phyloP scores from a whole-genome alignment of 2,113 vertebrate genomes.

The Paracanthobrama guichenoti region DNA sequence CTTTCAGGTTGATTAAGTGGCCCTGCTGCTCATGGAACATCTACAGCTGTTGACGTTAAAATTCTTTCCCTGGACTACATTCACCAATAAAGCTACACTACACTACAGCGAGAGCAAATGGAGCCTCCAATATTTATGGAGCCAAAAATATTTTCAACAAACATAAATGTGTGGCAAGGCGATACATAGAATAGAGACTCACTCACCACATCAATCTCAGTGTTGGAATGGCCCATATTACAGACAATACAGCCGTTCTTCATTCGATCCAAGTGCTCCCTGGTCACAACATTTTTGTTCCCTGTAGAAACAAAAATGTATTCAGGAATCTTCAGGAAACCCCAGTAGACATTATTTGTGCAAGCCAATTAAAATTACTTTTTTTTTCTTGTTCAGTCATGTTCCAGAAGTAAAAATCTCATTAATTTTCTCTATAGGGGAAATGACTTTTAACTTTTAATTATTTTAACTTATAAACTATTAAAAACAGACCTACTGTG shows the following conservation, averaged over 20 bases:
- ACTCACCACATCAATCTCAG: slow-evolving; percentile 96
- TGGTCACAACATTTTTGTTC: slow-evolving; percentile 97
- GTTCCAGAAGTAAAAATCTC: background rate
- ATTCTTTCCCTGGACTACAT: background rate
- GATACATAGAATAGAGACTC: background rate
- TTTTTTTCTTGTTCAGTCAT: too few species aligned
- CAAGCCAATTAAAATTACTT: background rate
- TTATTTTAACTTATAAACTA: background rate
- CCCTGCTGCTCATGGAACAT: slow-evolving; percentile 22
- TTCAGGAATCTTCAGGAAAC: background rate
- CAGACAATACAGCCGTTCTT: slow-evolving; percentile 98
- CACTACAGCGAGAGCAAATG: background rate
- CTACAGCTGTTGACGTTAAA: slow-evolving; percentile 13
- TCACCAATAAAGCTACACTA: background rate
- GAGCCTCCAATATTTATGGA: background rate
- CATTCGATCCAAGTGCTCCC: slow-evolving; percentile 95
- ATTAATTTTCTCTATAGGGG: background rate
- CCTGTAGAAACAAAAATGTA: slow-evolving; percentile 70
- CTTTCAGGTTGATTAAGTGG: slow-evolving; percentile 43
- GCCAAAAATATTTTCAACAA: background rate
- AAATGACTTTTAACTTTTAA: background rate
- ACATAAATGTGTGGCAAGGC: background rate
- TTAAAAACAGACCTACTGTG: background rate
- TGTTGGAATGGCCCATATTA: slow-evolving; percentile 99
- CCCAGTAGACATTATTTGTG: background rate